Percentiles rank a stretch among this genome's conserved stretches.
Conservation (phyloP, 1,140 invertebrate genomes). For the Lineus longissimus region DNA sequence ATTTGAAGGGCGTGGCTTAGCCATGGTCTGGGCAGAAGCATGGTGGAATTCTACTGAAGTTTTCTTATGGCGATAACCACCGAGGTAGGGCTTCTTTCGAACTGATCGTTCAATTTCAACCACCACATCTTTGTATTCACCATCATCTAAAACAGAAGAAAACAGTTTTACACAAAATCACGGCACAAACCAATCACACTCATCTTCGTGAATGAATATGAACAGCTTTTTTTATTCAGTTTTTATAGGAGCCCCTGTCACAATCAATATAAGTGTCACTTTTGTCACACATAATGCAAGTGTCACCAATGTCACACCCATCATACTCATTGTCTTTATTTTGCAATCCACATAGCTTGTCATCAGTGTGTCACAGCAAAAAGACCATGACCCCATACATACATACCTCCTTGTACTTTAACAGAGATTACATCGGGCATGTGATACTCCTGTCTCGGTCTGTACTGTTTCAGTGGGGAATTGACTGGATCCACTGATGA, state of each 20-base stretch:
- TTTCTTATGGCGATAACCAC: conserved; percentile 50
- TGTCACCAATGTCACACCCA: too few relatives aligned
- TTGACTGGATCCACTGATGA: conserved; percentile 51
- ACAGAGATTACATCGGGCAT: conserved; percentile 55
- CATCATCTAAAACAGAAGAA: conserved; percentile 28
- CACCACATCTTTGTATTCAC: conserved; percentile 43
- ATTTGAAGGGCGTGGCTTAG: conserved; percentile 35
- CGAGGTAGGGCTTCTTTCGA: conserved; percentile 49
- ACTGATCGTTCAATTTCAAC: conserved; percentile 51
- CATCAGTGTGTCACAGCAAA: too few relatives aligned
- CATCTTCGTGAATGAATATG: not conserved
- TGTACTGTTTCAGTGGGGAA: conserved; percentile 47
- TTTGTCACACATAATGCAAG: too few relatives aligned
- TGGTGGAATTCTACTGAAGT: conserved; percentile 48
- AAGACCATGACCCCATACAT: too few relatives aligned
- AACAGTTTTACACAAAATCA: not conserved
- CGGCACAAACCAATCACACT: not conserved
- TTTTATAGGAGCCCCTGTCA: not conserved
- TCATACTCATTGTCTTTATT: too few relatives aligned
- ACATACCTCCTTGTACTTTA: conserved; percentile 43
- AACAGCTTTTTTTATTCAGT: not conserved
- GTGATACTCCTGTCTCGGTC: conserved; percentile 46
- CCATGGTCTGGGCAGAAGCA: conserved; percentile 49
- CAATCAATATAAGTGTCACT: too few relatives aligned
- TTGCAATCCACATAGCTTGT: too few relatives aligned